Base-by-base conservation (phyloP, 92 coral and sea anemone genomes). In the Nematostella vectensis region DNA sequence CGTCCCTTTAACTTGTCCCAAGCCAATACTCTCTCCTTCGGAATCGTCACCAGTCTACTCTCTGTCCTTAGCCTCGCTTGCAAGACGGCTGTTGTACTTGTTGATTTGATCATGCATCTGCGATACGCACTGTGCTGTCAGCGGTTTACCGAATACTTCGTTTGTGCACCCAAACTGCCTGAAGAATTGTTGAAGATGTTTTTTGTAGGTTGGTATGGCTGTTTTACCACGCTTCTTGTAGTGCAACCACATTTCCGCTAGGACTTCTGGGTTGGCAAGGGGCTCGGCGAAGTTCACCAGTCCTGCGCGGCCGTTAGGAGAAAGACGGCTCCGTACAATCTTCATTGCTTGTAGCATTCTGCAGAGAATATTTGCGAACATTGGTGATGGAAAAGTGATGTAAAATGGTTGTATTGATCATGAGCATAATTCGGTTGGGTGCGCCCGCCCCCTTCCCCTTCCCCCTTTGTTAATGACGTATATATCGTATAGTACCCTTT, bases 21-120 rank as follows among this genome's bases (percentile, higher is more conserved):
- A n/a, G n/a, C n/a, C n/a, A n/a, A n/a, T n/a, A n/a, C n/a, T n/a
- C n/a, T n/a, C n/a, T n/a, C n/a, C n/a, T n/a, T 33, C 40, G 40
- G 15, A 6, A 33, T 33, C 6, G 40, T 33, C 40, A 6, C 40
- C 40, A 33, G 40, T 33, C 40, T 33, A 6, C 51, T 8, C 51
- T 11, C 11, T 45, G 70, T 61, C 77, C 12, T 36, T 62, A 38
- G 40, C 48, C 4, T 25, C 24, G 10, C 29, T 31, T 1, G 79
- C 79, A 27, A 71, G 31, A 42, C 25, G 27, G n/a, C 11, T 11
- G 15, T 70, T 70, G 39, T 61, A 70, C 16, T 20, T 59, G 48
- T 53, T 70, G 22, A 70, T 60, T 40, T 42, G 43, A 59, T 70
- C 63, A 53, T 70, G 51, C 47, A 70, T 70, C 27, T 61, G 51